Evolutionary conservation across 2,888 invertebrate species (phyloP), one percentile per base, ranked within the genome.

Genomic region (Drosophila kambysellisi): DNA sequence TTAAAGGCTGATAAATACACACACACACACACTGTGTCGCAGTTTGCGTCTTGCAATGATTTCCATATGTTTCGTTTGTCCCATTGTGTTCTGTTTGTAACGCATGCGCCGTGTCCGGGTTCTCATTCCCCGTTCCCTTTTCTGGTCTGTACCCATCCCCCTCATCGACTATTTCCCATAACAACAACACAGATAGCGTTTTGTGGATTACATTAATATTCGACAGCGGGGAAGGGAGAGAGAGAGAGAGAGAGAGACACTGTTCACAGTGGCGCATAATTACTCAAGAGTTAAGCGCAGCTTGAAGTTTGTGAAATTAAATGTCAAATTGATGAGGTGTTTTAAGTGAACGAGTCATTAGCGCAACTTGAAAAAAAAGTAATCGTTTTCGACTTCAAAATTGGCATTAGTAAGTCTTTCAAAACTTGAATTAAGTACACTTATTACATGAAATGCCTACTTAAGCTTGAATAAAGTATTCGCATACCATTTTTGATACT

Each of bases 161-260:
- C 35, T 43, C 30, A 17, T 37, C 67, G 12, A 51, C 65, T 64
- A 56, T 65, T 78, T 53, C 54, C 60, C 56, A 61, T 61, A 46
- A 73, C 81, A 73, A 63, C 59, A 78, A 73, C 57, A 73, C 63
- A 79, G 76, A 78, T 74, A 79, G 70, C 72, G 51, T 65, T 76
- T 74, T 71, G 73, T 83, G 84, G 85, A 77, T 82, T 79, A 89
- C 85, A 83, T 69, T 75, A 70, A 79, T 76, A 66, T 70, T 61
- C 66, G 71, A 76, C 54, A 69, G 60, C 52, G 54, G 58, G 17
- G 30, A 11, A 15, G 29, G 29, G 17, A 29, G 43, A 20, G 43
- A 39, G 39, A 15, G 41, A 12, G 29, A 3, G 29, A 3, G 29
- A 29, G 50, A 43, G 20, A 35, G 33, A 63, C 51, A 50, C 64